These are phyloP conservation scores for Sebastes alutus DNA, from an alignment of 2,797 vertebrate species.

Conservation along the genomic window DNA sequence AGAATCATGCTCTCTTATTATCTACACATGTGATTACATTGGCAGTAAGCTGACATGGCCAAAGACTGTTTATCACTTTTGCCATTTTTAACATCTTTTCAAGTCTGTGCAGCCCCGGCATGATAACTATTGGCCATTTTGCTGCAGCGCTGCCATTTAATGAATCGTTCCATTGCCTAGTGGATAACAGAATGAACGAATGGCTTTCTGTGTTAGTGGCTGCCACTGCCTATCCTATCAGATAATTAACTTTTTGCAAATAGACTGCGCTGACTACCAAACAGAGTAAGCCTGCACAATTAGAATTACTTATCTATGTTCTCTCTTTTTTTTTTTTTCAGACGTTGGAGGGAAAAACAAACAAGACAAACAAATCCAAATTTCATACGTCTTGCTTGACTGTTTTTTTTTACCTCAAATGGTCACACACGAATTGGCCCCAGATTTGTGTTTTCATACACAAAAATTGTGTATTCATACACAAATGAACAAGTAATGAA, in stretches of 20 bases:
- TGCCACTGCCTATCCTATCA: constrained; percentile 85
- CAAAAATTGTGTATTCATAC: constrained; percentile 49
- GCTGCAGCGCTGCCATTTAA: constrained; percentile 81
- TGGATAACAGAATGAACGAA: constrained; percentile 85
- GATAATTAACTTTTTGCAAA: constrained; percentile 91
- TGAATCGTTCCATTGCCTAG: constrained; percentile 79
- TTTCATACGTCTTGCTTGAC: constrained; percentile 64
- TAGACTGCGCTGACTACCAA: constrained; percentile 78
- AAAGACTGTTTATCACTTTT: constrained; percentile 66
- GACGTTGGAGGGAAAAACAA: constrained; percentile 67
- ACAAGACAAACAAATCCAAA: constrained; percentile 75
- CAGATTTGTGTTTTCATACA: constrained; percentile 52
- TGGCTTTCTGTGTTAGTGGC: constrained; percentile 82
- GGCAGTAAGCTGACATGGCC: constrained; percentile 60
- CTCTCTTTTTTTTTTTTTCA: constrained; percentile 35
- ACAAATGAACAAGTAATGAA: constrained; percentile 62
- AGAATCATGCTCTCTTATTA: background rate
- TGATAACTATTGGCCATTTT: constrained; percentile 81
- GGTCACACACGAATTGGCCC: constrained; percentile 41
- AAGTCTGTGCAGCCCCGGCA: constrained; percentile 59
- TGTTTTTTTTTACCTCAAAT: constrained; percentile 36
- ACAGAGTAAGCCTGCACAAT: constrained; percentile 76
- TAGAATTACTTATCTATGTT: constrained; percentile 81
- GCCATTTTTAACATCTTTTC: constrained; percentile 70
- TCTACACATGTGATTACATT: constrained; percentile 33